Percentiles rank a stretch among this genome's conserved stretches.
Evolutionary conservation across 2,797 vertebrate species (phyloP).

Genomic region (Xiphophorus birchmanni): DNA sequence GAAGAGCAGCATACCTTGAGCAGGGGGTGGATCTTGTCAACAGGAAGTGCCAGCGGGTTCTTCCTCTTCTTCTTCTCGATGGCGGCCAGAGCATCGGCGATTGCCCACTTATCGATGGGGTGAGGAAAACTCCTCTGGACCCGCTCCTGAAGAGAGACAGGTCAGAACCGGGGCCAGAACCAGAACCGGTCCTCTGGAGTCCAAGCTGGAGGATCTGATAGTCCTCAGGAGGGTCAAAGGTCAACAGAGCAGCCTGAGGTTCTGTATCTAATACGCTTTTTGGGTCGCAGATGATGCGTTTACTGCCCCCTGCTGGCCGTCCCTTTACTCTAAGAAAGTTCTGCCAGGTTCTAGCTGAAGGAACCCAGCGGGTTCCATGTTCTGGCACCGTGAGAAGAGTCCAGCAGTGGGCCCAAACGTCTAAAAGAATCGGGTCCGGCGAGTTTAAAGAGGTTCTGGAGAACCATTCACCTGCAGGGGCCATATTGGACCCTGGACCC

Average conservation of each 20-base stretch:
- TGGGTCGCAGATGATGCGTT: neutral
- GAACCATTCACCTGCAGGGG: neutral
- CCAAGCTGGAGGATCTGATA: neutral
- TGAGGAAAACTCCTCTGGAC: constrained; percentile 97
- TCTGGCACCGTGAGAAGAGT: too few species aligned
- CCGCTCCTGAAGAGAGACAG: constrained; percentile 82
- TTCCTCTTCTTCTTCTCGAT: constrained; percentile 95
- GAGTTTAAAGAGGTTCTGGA: too few species aligned
- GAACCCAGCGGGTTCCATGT: too few species aligned
- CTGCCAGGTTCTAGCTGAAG: too few species aligned
- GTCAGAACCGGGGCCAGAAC: neutral
- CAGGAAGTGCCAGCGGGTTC: constrained; percentile 92
- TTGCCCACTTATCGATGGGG: constrained; percentile 98
- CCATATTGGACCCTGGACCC: neutral
- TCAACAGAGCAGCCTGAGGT: neutral
- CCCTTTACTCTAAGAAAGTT: neutral
- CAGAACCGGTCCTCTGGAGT: neutral
- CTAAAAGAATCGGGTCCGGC: too few species aligned
- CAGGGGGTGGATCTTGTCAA: constrained; percentile 97
- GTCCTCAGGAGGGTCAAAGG: neutral
- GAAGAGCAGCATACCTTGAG: constrained; percentile 82
- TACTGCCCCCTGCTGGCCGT: neutral
- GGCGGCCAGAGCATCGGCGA: constrained; percentile 93
- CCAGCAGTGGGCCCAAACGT: too few species aligned
- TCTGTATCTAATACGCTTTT: neutral